Evolutionary conservation across 2,113 vertebrate species (phyloP), one percentile per base, ranked within the genome.

Genomic region (Pleuronectes platessa): DNA sequence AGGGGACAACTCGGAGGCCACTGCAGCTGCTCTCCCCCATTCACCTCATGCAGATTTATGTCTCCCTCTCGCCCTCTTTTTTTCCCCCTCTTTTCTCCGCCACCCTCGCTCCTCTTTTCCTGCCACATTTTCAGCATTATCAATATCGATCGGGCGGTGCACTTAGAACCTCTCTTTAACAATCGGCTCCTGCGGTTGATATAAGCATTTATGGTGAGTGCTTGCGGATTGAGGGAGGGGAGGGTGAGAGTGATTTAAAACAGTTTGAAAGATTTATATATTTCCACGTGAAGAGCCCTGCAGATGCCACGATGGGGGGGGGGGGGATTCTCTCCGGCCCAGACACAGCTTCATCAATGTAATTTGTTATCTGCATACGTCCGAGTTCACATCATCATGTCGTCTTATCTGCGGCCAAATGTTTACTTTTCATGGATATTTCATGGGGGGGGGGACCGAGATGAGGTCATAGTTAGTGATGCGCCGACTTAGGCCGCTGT

Each of bases 201-300:
- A 95, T 92, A 92, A 93, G 88, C 92, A 90, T 93, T 97, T 96
- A 96, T 95, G 94, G 85, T 81, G 86, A 88, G 89, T 90, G 87
- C 88, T 84, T 78, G 79, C 13, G 51, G 78, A 83, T 86, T 67
- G 74, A 76, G 53, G 69, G 21, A 45, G 65, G 65, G 78, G 64
- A 92, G 90, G 94, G 93, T 87, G 92, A 92, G 90, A 87, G 94
- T 96, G 95, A 97, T 97, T 98, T 97, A 97, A 96, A 96, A 94
- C 92, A 89, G 90, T 95, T 95, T 95, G 95, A 96, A 96, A 96
- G 96, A 96, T 96, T 97, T 96, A 95, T 96, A 95, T 97, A 95
- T 96, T 97, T 97, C 95, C 93, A 94, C 95, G 96, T 97, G 96
- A 98, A 97, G 97, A 96, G 97, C 96, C 96, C 95, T 94, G 96